These are phyloP conservation scores for Lytechinus pictus DNA, from an alignment of 35 echinoderm and acorn worm species.

Conservation along the genomic window DNA sequence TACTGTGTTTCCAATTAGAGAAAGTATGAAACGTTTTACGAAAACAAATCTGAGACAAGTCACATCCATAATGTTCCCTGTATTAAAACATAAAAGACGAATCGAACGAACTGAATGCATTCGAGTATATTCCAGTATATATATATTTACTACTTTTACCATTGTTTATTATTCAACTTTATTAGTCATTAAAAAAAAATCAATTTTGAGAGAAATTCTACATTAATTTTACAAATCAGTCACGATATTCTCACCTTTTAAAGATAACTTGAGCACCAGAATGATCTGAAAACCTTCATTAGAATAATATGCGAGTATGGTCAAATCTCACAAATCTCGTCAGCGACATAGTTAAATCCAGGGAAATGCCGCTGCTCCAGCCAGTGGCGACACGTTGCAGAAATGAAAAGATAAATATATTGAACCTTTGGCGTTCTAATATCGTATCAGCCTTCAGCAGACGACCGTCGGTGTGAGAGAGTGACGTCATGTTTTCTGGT, in stretches of 20 bases:
- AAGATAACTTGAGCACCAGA: background rate
- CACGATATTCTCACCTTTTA: background rate
- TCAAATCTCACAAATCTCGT: background rate
- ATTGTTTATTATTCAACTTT: too few relatives aligned
- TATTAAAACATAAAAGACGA: too few relatives aligned
- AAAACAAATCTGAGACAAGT: too few relatives aligned
- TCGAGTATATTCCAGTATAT: too few relatives aligned
- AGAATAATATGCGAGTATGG: background rate
- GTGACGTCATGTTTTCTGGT: slow-evolving; percentile 1
- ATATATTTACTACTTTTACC: too few relatives aligned
- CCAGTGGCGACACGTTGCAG: background rate
- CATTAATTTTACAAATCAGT: too few relatives aligned
- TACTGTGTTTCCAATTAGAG: too few relatives aligned
- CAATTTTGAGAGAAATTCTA: too few relatives aligned
- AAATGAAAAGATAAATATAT: background rate
- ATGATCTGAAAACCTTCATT: background rate
- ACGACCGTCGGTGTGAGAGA: slow-evolving; percentile 2
- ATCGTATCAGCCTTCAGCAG: background rate
- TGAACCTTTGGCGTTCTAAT: background rate
- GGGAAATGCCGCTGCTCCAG: background rate
- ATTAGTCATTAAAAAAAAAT: too few relatives aligned
- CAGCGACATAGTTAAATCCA: background rate
- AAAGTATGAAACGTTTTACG: too few relatives aligned
- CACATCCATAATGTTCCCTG: too few relatives aligned
- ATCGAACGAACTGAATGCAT: too few relatives aligned